phyloP scores from a whole-genome alignment of 1,140 invertebrate species.

The Drosophila ercepeae region DNA sequence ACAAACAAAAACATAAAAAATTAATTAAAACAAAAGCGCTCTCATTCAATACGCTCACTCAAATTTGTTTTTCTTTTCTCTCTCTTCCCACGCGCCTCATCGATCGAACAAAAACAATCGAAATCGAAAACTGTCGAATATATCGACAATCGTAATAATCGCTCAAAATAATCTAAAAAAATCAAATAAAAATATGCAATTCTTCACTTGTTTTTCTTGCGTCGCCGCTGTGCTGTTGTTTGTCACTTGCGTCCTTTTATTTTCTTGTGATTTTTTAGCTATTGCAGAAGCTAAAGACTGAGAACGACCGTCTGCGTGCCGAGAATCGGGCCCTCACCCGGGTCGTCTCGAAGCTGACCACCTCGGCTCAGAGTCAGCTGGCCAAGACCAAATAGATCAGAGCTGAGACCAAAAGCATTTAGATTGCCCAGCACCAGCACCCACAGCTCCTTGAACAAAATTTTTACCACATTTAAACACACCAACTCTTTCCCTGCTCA shows the following conservation, averaged over 20 bases:
- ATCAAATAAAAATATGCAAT: slow-evolving; percentile 32
- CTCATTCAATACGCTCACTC: slow-evolving; percentile 64
- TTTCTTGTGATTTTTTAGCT: slow-evolving; percentile 89
- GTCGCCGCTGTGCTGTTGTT: slow-evolving; percentile 33
- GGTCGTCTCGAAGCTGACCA: slow-evolving; percentile 97
- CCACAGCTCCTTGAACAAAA: slow-evolving; percentile 5
- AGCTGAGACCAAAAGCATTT: slow-evolving; percentile 45
- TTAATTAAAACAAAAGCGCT: slow-evolving; percentile 42
- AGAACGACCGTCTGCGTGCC: slow-evolving; percentile 97
- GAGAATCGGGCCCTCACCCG: slow-evolving; percentile 97
- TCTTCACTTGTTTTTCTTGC: slow-evolving; percentile 49
- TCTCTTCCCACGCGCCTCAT: slow-evolving; percentile 78
- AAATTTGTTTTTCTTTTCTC: slow-evolving; percentile 77
- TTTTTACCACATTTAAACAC: not conserved
- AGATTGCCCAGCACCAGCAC: slow-evolving; percentile 41
- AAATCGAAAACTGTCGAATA: slow-evolving; percentile 41
- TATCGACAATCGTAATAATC: slow-evolving; percentile 23
- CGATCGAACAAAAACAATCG: slow-evolving; percentile 64
- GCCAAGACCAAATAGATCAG: slow-evolving; percentile 75
- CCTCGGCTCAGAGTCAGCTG: slow-evolving; percentile 87
- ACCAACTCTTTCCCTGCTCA: slow-evolving; percentile 13
- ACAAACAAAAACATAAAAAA: slow-evolving; percentile 1
- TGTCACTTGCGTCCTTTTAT: slow-evolving; percentile 44
- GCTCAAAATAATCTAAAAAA: slow-evolving; percentile 27
- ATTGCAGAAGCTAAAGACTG: slow-evolving; percentile 98